Evolutionary conservation across 2,113 vertebrate species (phyloP).

Genomic region (Piaya cayana): DNA sequence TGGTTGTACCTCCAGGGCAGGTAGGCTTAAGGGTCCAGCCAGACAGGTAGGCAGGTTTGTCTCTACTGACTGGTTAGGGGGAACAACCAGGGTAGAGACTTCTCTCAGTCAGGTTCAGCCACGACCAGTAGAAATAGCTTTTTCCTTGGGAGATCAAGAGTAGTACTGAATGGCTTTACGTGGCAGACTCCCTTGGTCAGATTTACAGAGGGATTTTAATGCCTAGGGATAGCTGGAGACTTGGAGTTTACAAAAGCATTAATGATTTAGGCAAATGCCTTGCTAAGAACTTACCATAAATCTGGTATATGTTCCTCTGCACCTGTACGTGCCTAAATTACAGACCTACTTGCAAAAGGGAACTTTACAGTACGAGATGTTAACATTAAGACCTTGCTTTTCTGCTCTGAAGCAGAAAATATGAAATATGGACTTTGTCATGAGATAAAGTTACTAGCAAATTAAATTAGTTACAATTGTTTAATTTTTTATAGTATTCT

Average conservation of each 20-base stretch:
- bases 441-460: not conserved
- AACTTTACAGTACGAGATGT: not conserved
- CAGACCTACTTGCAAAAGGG: not conserved
- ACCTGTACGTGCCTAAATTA: not conserved
- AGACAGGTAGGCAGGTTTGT: not conserved
- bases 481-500: not conserved
- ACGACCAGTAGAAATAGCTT: not conserved
- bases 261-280: not conserved
- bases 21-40: not conserved
- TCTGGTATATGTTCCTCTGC: not conserved
- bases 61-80: not conserved
- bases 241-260: not conserved
- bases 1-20: not conserved
- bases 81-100: accelerated
- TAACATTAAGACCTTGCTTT: not conserved
- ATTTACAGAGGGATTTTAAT: not conserved
- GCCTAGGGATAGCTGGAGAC: not conserved
- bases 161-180: not conserved
- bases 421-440: not conserved
- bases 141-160: not conserved
- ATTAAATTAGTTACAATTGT: not conserved
- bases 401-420: not conserved
- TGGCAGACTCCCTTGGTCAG: not conserved
- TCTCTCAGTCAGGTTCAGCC: not conserved
- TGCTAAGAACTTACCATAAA: not conserved